Base-by-base conservation (phyloP, 2,888 invertebrate species). In the Malachius bipustulatus region DNA sequence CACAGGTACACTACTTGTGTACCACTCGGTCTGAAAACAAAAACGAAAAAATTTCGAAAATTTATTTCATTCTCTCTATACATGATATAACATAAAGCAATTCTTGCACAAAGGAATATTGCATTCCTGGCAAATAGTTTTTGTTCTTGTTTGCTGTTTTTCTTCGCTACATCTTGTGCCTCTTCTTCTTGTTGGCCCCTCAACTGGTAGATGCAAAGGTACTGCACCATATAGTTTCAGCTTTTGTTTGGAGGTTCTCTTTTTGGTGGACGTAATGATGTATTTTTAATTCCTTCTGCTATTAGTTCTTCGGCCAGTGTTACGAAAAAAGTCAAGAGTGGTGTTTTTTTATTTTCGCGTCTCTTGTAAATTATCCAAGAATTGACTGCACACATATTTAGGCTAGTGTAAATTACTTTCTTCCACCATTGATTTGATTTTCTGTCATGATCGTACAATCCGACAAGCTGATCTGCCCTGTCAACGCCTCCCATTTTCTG, bases 401-500 rank as follows among this genome's bases (percentile, higher is more conserved):
- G 14, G n/a, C 30, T 33, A 14, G 32, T 32, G 14, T n/a, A 42
- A 29, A 43, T 39, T 15, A 35, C 30, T 41, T 34, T 26, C 30
- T 32, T 37, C 40, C 35, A 37, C 30, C 14, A 40, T 11, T 39
- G 32, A 36, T 30, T 30, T 11, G 32, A 40, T 33, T 39, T 40
- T 14, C 38, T 30, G 31, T 36, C 36, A 31, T 40, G 32, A 27
- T 39, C 39, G 35, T 40, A 44, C 28, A 43, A 16, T 19, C 35
- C 39, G 6, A 30, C 12, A 10, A 40, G 13, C 16, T 42, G 42
- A 32, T 42, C 42, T 2, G 42, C 32, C 12, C 33, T 14, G 19
- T 40, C 42, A 14, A 40, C 42, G 11, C 36, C 40, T 26, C 37
- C 40, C 42, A 40, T 40, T 12, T 34, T 29, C 29, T 42, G 15